phyloP scores from a whole-genome alignment of 2,888 invertebrate species.

The Troglohyphantes excavatus region DNA sequence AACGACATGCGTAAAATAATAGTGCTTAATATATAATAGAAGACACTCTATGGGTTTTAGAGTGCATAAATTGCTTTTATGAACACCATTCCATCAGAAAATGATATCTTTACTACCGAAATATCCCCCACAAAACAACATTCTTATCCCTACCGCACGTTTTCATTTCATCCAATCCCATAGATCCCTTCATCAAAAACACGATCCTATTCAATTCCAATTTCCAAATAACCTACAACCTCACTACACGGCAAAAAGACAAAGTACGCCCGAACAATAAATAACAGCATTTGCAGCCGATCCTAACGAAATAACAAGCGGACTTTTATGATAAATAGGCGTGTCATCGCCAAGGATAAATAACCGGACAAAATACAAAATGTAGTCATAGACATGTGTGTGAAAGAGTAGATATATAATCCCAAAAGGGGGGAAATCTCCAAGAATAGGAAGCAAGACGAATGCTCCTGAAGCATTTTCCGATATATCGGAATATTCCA shows the following conservation, averaged over 20 bases:
- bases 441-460: conserved; percentile 48
- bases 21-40: no score
- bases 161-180: background rate
- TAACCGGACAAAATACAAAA: conserved; percentile 49
- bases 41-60: no score
- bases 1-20: no score
- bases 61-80: no score
- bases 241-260: background rate
- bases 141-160: background rate
- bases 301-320: conserved; percentile 60
- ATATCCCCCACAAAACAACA: background rate
- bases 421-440: conserved; percentile 19
- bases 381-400: background rate
- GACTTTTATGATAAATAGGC: conserved; percentile 50
- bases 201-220: background rate
- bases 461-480: conserved; percentile 68
- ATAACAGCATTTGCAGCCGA: conserved; percentile 37
- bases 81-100: background rate
- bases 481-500: conserved; percentile 73
- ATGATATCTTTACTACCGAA: background rate
- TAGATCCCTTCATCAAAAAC: background rate
- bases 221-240: background rate
- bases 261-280: conserved; percentile 21
- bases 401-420: conserved; percentile 44
- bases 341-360: conserved; percentile 55